These are phyloP conservation scores for Diadema setosum DNA, from an alignment of 35 echinoderm and acorn worm species.

Conservation along the genomic window DNA sequence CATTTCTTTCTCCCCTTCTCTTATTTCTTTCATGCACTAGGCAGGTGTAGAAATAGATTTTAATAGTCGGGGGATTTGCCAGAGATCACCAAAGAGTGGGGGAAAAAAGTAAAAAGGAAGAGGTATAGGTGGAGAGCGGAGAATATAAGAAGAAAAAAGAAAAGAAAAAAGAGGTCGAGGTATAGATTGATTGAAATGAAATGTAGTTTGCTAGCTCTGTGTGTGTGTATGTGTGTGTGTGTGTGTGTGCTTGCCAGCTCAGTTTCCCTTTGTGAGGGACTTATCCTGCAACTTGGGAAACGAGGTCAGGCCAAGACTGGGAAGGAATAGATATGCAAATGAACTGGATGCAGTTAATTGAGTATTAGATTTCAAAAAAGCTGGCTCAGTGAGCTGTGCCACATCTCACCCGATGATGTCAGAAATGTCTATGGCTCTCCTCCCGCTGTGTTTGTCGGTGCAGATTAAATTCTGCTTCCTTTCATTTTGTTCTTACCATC, in stretches of 20 bases:
- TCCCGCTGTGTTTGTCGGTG: not conserved
- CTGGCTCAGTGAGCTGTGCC: not conserved
- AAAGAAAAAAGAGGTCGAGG: not conserved
- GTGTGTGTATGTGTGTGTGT: not conserved
- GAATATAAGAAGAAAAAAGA: not conserved
- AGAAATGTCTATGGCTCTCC: not conserved
- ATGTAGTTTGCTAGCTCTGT: not conserved
- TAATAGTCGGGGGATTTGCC: not conserved
- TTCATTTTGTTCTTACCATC: no score
- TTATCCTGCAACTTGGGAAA: not conserved
- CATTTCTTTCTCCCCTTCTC: not conserved
- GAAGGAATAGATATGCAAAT: slow-evolving; percentile 19
- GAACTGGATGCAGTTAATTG: not conserved
- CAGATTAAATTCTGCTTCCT: not conserved
- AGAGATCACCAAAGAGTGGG: not conserved
- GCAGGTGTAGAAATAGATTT: not conserved
- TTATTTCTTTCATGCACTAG: not conserved
- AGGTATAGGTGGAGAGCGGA: not conserved
- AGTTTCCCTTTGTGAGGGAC: not conserved
- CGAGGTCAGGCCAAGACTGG: not conserved
- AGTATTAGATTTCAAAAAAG: not conserved
- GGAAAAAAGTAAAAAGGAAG: not conserved
- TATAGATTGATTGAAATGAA: not conserved
- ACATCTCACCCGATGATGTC: not conserved
- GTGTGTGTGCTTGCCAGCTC: not conserved